Evolutionary conservation across 2,113 vertebrate species (phyloP), one percentile per base, ranked within the genome.

Genomic region (Malaclemys terrapin): DNA sequence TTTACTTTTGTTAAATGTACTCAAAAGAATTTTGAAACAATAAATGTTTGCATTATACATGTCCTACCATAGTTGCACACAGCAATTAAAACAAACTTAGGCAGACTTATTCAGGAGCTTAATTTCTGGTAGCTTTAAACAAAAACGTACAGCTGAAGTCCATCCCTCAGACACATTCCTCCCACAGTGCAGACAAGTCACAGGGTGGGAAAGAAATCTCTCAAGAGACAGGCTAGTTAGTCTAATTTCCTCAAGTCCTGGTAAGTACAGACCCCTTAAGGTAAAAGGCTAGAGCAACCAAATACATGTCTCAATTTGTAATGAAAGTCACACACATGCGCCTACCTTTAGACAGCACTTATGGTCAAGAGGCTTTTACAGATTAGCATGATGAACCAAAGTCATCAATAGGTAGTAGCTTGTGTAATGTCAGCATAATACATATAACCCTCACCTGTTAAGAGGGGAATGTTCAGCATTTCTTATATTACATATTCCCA

Each of bases 221-320:
- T 69, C 62, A n/a, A n/a, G 62, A 35, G 31, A 62, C 45, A 94
- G 25, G 35, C 12, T 81, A 89, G 53, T 89, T 86, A 65, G 53
- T 42, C 88, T 94, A 57, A 95, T 79, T 57, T 92, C 79, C 90
- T 84, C 0, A 95, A 88, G 79, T 35, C 93, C 90, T 52, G 4
- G 45, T 84, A 96, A 96, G 96, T 78, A 94, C 92, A 89, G 87
- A 82, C 19, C 90, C 94, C 90, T 57, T 95, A 92, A 96, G 93
- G 94, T 96, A 89, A 97, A 92, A 91, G 49, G 93, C 83, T 78
- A 94, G 47, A 88, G 38, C 56, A 96, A 54, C 25, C 87, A 89
- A 89, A 95, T 96, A 95, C 50, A 6, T 6, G 6, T n/a, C 90
- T 91, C 78, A 97, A 97, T 91, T 85, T 89, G 94, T n/a, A n/a